These are phyloP conservation scores for Zosterops lateralis DNA, from an alignment of 2,113 vertebrate genomes.

Conservation along the genomic window DNA sequence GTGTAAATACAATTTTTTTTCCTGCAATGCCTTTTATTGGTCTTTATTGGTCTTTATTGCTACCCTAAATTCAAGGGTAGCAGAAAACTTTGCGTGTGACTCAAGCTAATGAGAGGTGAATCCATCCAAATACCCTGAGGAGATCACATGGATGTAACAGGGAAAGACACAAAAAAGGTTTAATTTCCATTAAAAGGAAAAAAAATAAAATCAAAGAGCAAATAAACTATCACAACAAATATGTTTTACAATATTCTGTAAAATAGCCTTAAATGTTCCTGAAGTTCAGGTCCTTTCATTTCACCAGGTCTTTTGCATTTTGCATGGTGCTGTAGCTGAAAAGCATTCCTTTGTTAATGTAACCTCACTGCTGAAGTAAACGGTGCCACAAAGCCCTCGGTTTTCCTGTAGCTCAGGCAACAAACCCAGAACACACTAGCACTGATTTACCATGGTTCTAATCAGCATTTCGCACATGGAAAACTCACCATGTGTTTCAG, in stretches of 20 bases:
- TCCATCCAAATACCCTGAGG: neutral
- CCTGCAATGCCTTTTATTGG: neutral
- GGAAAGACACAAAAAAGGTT: conserved; percentile 8
- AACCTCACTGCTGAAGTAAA: conserved; percentile 58
- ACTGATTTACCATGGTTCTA: conserved; percentile 67
- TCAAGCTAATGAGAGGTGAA: neutral
- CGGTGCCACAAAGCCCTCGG: conserved; percentile 20
- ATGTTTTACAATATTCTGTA: conserved; percentile 38
- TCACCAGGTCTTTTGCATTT: conserved; percentile 49
- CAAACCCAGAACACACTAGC: conserved; percentile 35
- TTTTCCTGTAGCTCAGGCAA: conserved; percentile 65
- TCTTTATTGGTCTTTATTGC: neutral
- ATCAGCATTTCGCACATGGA: conserved; percentile 74
- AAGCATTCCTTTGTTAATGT: conserved; percentile 53
- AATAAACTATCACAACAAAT: conserved; percentile 30
- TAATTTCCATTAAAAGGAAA: conserved; percentile 2
- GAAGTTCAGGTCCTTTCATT: conserved; percentile 41
- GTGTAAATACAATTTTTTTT: neutral
- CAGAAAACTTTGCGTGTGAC: neutral
- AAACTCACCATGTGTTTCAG: conserved; percentile 65
- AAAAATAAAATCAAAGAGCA: neutral
- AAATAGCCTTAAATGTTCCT: conserved; percentile 20
- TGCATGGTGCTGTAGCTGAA: conserved; percentile 25
- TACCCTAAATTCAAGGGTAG: neutral
- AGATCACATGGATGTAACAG: conserved; percentile 19